phyloP scores from a whole-genome alignment of 2,113 vertebrate species.

The Ageneiosus marmoratus region DNA sequence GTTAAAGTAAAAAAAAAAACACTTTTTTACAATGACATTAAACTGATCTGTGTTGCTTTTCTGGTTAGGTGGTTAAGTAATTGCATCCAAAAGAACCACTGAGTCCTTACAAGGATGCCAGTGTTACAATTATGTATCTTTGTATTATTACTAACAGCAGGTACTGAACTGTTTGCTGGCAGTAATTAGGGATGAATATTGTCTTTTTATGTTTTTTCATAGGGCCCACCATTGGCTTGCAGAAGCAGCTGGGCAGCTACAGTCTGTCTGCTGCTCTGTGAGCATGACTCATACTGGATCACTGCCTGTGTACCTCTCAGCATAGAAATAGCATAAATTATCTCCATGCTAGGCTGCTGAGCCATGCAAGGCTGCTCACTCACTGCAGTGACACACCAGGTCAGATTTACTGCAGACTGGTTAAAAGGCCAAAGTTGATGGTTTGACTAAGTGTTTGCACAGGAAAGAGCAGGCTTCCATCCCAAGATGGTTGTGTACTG shows the following conservation, averaged over 20 bases:
- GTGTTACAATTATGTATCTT: background rate
- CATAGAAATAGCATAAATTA: constrained; percentile 34
- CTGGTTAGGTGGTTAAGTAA: background rate
- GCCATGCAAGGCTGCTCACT: constrained; percentile 1
- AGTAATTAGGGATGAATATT: background rate
- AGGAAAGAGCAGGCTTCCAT: constrained; percentile 7
- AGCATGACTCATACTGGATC: constrained; percentile 36
- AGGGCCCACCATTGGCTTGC: background rate
- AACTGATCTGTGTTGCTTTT: background rate
- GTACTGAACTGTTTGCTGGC: background rate
- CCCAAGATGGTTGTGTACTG: constrained; percentile 11
- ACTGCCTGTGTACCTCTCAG: background rate
- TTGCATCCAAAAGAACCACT: background rate
- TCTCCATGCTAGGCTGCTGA: background rate
- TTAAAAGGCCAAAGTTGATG: background rate
- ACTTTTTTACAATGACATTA: background rate
- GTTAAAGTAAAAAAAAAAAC: background rate
- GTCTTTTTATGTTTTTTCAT: background rate
- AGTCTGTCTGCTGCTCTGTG: background rate
- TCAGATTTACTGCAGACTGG: constrained; percentile 13
- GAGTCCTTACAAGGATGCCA: background rate
- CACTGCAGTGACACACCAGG: constrained; percentile 13
- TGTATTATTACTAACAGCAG: background rate
- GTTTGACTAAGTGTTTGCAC: constrained; percentile 30
- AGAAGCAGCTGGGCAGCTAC: constrained; percentile 35